These are phyloP conservation scores for Danio aesculapii DNA, from an alignment of 2,797 vertebrate genomes.

Conservation along the genomic window DNA sequence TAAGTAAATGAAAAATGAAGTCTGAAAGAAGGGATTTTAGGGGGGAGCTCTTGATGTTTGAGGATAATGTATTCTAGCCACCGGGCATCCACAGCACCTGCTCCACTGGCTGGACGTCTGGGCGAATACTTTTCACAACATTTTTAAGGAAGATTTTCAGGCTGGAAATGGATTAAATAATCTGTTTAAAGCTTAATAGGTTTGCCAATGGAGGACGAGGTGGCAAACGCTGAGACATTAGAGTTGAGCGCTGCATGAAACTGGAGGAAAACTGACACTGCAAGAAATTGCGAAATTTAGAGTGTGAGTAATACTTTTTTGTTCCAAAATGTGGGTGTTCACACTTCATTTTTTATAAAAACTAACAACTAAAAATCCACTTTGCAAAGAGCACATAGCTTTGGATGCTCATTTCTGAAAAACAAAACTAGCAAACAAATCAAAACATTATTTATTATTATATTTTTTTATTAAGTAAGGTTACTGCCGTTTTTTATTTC, in stretches of 20 bases:
- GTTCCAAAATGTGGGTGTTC: too few species aligned
- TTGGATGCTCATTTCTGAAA: too few species aligned
- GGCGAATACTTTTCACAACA: constrained; percentile 26
- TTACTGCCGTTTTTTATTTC: too few species aligned
- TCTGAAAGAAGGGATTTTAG: constrained; percentile 72
- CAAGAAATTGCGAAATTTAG: too few species aligned
- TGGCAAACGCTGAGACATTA: constrained; percentile 2
- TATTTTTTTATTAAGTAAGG: too few species aligned
- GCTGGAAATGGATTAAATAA: constrained; percentile 13
- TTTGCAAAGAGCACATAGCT: too few species aligned
- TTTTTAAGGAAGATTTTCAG: constrained; percentile 17
- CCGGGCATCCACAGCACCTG: constrained; percentile 65
- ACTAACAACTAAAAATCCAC: too few species aligned
- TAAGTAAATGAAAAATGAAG: constrained; percentile 76
- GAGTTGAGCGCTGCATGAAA: neutral
- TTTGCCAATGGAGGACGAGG: constrained; percentile 20
- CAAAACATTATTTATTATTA: too few species aligned
- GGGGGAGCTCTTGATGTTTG: constrained; percentile 71
- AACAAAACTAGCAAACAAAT: too few species aligned
- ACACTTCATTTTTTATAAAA: too few species aligned
- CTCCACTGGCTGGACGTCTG: constrained; percentile 30
- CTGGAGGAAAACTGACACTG: too few species aligned
- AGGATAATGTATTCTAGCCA: constrained; percentile 78
- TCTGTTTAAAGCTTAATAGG: constrained; percentile 17
- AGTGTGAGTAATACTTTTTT: too few species aligned